Evolutionary conservation across 2,113 vertebrate genomes (phyloP).

Genomic region (Sigmodon hispidus): DNA sequence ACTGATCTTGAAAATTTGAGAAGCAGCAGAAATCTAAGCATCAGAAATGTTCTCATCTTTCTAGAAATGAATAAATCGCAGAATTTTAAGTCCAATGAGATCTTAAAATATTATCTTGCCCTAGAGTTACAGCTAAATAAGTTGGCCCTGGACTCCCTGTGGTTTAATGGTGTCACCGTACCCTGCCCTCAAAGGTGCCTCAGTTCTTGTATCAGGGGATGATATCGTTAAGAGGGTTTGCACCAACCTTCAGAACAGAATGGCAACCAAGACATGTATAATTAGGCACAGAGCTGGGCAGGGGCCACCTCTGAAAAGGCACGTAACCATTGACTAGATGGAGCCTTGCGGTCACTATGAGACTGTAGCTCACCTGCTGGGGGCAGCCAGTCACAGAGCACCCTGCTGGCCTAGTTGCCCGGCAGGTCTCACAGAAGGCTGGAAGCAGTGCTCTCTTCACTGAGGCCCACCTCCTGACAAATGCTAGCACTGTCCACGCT

Average conservation of each 20-base stretch:
- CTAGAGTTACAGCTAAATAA: neutral
- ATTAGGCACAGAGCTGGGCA: neutral
- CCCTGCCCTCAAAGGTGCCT: neutral
- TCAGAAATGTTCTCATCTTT: conserved; percentile 24
- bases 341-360: no score
- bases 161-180: neutral
- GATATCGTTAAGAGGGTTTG: neutral
- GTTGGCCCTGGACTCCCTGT: neutral
- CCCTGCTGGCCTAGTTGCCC: neutral
- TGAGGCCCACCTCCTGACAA: neutral
- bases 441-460: neutral
- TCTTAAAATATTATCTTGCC: neutral
- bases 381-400: no score
- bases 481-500: neutral
- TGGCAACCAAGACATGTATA: neutral
- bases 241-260: neutral
- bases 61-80: neutral
- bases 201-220: neutral
- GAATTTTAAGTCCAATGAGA: neutral
- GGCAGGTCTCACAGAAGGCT: neutral
- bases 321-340: neutral
- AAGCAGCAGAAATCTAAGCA: conserved; percentile 10
- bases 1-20: neutral
- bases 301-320: neutral
- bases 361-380: neutral